These are phyloP conservation scores for Xylota segnis DNA, from an alignment of 2,888 invertebrate species.

Conservation along the genomic window DNA sequence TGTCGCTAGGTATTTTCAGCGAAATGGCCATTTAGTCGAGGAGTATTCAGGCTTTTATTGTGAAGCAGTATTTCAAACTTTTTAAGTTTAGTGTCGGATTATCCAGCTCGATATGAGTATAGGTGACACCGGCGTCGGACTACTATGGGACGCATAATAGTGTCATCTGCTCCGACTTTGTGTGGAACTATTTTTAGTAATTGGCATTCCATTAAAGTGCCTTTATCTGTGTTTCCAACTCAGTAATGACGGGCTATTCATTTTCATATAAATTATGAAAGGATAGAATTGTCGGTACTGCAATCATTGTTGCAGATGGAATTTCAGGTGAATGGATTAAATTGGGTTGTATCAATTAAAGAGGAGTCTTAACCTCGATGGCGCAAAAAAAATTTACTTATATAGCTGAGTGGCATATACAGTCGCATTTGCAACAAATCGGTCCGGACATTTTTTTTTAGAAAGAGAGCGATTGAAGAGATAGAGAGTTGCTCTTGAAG, in stretches of 20 bases:
- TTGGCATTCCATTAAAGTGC: neutral
- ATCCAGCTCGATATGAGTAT: constrained; percentile 15
- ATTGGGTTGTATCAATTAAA: neutral
- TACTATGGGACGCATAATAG: constrained; percentile 1
- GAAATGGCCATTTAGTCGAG: constrained; percentile 19
- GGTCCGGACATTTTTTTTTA: too few relatives aligned
- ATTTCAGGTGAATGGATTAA: neutral
- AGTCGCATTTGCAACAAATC: too few relatives aligned
- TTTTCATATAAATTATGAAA: neutral
- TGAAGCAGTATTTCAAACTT: constrained; percentile 28
- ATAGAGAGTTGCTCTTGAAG: too few relatives aligned
- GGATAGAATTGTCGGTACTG: neutral
- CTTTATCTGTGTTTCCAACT: neutral
- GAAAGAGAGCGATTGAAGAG: too few relatives aligned
- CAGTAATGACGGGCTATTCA: too few relatives aligned
- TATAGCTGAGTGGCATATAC: too few relatives aligned
- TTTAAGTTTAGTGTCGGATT: constrained; percentile 38
- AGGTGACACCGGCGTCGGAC: neutral
- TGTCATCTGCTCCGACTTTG: constrained; percentile 1
- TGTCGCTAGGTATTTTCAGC: constrained; percentile 13
- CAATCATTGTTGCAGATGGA: neutral
- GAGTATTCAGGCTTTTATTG: constrained; percentile 29
- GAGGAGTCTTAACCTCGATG: too few relatives aligned
- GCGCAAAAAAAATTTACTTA: too few relatives aligned
- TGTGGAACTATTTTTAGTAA: neutral